Conservation (phyloP, 2,113 vertebrate species). For the Condylura cristata region DNA sequence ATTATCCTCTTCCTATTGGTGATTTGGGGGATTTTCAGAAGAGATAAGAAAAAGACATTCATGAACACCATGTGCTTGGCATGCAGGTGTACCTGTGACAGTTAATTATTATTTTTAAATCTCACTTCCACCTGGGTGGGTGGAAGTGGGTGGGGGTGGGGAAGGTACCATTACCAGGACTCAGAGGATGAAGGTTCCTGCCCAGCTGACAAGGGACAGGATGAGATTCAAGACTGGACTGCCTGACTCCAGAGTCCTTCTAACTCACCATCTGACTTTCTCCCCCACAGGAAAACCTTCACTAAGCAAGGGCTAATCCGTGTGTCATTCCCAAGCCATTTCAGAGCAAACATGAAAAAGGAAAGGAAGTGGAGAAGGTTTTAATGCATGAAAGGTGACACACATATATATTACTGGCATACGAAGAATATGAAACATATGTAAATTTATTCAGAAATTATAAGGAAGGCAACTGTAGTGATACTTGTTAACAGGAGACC, state of each 20-base stretch:
- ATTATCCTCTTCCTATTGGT: not conserved
- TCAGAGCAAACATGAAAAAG: not conserved
- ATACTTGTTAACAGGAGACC: slow-evolving; percentile 66
- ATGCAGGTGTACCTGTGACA: not conserved
- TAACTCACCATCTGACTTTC: not conserved
- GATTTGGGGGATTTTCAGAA: not conserved
- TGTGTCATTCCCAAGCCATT: not conserved
- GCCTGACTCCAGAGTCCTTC: not conserved
- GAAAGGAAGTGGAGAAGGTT: not conserved
- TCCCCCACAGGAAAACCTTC: slow-evolving; percentile 16
- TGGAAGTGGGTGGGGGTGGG: too few species aligned
- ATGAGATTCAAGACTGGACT: not conserved
- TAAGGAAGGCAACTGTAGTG: not conserved
- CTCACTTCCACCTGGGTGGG: fast-evolving
- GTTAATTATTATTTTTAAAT: not conserved
- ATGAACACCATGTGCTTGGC: not conserved
- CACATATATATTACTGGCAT: not conserved
- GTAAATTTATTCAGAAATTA: slow-evolving; percentile 69
- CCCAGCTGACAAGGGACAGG: not conserved
- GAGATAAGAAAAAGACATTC: not conserved
- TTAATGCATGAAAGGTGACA: not conserved
- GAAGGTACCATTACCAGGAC: not conserved
- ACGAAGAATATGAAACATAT: slow-evolving; percentile 59
- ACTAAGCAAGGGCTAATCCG: not conserved
- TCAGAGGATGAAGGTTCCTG: not conserved